Evolutionary conservation across 1,140 invertebrate species (phyloP), one percentile per base, ranked within the genome.

Genomic region (Grapholita molesta): DNA sequence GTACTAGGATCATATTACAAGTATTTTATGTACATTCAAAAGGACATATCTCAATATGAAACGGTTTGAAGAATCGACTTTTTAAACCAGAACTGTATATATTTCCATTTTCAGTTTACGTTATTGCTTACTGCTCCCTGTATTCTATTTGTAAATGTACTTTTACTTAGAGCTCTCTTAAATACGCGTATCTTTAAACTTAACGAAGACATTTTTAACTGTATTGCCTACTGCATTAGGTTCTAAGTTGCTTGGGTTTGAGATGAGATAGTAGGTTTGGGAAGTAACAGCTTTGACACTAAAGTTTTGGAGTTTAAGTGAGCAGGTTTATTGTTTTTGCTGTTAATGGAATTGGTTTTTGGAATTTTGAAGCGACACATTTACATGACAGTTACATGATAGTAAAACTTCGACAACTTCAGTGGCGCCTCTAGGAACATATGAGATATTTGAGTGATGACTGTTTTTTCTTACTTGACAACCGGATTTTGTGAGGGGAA

Each of bases 1-100:
- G 0, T n/a, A 74, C 73, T 70, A 71, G 70, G 72, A 81, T 82
- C 80, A 79, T 75, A 84, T 87, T 85, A 85, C 82, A 73, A 66
- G 33, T n/a, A n/a, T n/a, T n/a, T n/a, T n/a, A 42, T 32, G 65
- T 15, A 18, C 15, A 48, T n/a, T 5, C 8, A 21, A 48, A 48
- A 48, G 5, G 15, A 18, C 42, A 15, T 21, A 48, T 18, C n/a
- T 48, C 15, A 48, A 4, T 48, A 48, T 48, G 42, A 21, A 48
- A 48, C 42, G 5, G 6, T 48, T 8, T 8, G 15, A n/a, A 48
- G 42, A 48, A 18, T 18, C 42, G 42, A 48, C 42, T 1, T 48
- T 48, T 48, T 2, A 15, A 18, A 48, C 15, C 65, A 48, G 2
- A 11, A 2, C 55, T 48, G 48, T 67, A 67, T 52, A 74, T 73